Percentiles rank a stretch among this genome's conserved stretches.
These are phyloP conservation scores for Caenorhabditis sp. DNA, from an alignment of 2,888 invertebrate genomes.

Conservation along the genomic window DNA sequence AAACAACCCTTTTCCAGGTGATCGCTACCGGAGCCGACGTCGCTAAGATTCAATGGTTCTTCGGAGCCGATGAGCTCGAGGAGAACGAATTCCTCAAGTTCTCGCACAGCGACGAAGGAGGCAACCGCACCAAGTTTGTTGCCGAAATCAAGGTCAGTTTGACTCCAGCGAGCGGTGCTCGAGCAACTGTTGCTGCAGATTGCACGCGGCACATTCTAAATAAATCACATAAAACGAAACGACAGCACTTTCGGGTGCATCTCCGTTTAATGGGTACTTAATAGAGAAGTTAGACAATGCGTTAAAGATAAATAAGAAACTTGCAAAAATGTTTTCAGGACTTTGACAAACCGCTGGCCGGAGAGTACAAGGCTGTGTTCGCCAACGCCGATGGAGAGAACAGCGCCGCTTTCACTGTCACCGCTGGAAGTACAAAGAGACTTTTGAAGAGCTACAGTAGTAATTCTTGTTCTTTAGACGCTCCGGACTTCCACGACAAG, in stretches of 20 bases:
- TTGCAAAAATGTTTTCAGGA: constrained; percentile 74
- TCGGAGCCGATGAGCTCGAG: constrained; percentile 74
- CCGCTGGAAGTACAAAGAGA: constrained; percentile 74
- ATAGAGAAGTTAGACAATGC: no score
- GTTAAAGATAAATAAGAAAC: no score
- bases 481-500: constrained; percentile 79
- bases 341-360: constrained; percentile 78
- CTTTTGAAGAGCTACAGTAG: no score
- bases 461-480: constrained; percentile 68
- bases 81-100: constrained; percentile 73
- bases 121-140: constrained; percentile 72
- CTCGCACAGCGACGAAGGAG: constrained; percentile 74
- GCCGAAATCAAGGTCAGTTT: constrained; percentile 76
- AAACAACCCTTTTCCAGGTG: no score
- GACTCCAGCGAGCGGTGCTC: no score
- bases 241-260: background rate
- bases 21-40: constrained; percentile 73
- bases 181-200: no score
- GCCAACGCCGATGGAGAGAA: constrained; percentile 75
- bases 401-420: constrained; percentile 77
- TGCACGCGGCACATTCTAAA: constrained; percentile 20
- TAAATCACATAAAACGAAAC: constrained; percentile 55
- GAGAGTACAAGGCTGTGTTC: constrained; percentile 78
- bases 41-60: constrained; percentile 76
- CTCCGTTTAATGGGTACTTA: background rate